phyloP scores from a whole-genome alignment of 2,888 invertebrate species.

The Cephus pulcher region DNA sequence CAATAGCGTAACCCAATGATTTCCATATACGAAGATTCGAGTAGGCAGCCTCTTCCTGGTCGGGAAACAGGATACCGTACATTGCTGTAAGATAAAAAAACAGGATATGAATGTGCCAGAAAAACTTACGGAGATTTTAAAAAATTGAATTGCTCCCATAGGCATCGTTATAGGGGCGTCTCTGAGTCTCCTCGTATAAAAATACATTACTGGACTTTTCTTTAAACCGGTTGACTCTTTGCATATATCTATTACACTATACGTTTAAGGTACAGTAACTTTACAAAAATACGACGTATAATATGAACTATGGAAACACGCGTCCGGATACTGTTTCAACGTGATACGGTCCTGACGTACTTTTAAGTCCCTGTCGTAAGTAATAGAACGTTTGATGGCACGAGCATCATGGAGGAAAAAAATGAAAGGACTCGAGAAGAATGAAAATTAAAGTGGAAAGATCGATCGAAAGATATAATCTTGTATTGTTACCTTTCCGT shows the following conservation, averaged over 20 bases:
- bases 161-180: not conserved
- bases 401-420: not conserved
- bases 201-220: not conserved
- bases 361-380: not conserved
- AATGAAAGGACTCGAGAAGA: not conserved
- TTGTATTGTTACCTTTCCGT: no score
- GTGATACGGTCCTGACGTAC: not conserved
- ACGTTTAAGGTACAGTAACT: not conserved
- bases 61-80: conserved; percentile 75
- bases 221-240: not conserved
- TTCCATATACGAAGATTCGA: conserved; percentile 80
- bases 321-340: not conserved
- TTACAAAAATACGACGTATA: not conserved
- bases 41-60: conserved; percentile 76
- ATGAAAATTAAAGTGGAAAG: not conserved
- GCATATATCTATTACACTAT: not conserved
- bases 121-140: not conserved
- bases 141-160: not conserved
- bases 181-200: not conserved
- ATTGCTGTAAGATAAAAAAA: conserved; percentile 66
- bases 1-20: conserved; percentile 74
- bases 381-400: not conserved
- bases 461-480: not conserved
- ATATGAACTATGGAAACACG: not conserved
- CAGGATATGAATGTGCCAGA: not conserved